These are phyloP conservation scores for Drosophila kikkawai DNA, from an alignment of 1,140 invertebrate genomes.

Conservation along the genomic window DNA sequence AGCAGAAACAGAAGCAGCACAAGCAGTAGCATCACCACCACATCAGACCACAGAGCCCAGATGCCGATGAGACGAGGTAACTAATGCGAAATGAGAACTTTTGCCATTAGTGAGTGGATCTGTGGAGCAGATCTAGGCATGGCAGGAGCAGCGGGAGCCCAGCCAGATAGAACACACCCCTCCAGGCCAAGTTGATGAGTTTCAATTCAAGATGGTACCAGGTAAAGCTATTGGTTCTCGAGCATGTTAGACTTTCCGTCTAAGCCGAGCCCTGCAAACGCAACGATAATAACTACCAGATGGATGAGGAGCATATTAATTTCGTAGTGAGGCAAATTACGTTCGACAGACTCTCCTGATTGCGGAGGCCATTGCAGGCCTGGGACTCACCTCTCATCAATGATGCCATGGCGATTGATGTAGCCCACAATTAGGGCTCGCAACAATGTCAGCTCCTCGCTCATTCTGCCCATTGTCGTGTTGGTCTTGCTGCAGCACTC, in stretches of 20 bases:
- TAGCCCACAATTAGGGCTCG: conserved; percentile 89
- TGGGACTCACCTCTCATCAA: conserved; percentile 85
- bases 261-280: background rate
- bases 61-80: conserved; percentile 56
- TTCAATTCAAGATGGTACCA: conserved; percentile 33
- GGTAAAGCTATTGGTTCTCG: conserved; percentile 5
- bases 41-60: conserved; percentile 37
- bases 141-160: background rate
- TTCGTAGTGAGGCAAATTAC: conserved; percentile 2
- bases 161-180: background rate
- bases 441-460: conserved; percentile 87
- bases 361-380: background rate
- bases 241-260: conserved; percentile 3
- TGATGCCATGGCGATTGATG: conserved; percentile 88
- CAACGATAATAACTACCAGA: conserved; percentile 14
- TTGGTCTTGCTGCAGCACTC: conserved; percentile 88
- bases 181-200: conserved; percentile 23
- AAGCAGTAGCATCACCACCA: background rate
- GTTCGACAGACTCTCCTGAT: background rate
- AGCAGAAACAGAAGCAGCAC: background rate
- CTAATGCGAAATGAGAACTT: conserved; percentile 78
- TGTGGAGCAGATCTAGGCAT: conserved; percentile 37
- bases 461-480: conserved; percentile 86
- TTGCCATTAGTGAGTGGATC: conserved; percentile 67
- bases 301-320: conserved; percentile 22